Conservation (phyloP, 2,888 invertebrate species). For the Dynastes maya region DNA sequence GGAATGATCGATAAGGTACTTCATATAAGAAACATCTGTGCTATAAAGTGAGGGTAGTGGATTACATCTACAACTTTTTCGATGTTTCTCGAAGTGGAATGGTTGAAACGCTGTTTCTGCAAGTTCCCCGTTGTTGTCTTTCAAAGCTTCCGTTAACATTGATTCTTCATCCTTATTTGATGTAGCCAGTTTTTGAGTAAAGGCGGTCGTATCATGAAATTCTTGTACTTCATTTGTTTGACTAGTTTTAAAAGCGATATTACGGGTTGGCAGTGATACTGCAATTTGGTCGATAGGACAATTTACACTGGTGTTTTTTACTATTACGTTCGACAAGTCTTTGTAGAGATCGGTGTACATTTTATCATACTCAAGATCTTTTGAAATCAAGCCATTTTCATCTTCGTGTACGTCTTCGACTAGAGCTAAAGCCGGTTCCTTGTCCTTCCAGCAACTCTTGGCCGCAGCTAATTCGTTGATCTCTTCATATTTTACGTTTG, state of each 20-base stretch:
- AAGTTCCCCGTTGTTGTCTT: no score
- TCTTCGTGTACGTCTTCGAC: background rate
- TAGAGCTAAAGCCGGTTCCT: background rate
- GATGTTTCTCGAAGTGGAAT: constrained; percentile 1
- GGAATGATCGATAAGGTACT: constrained; percentile 35
- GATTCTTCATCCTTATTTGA: background rate
- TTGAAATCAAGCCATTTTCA: constrained; percentile 4
- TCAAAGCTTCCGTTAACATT: no score
- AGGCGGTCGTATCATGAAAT: background rate
- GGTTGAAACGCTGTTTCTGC: no score
- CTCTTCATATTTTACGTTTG: constrained; percentile 1
- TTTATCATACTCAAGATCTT: constrained; percentile 44
- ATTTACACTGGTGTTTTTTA: background rate
- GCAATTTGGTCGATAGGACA: constrained; percentile 11
- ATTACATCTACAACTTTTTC: background rate
- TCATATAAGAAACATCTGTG: constrained; percentile 41
- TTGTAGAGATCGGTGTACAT: constrained; percentile 42
- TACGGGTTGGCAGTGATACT: background rate
- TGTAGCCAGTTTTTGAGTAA: background rate
- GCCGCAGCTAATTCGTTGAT: background rate
- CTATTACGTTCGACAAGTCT: constrained; percentile 7
- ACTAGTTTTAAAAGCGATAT: constrained; percentile 12
- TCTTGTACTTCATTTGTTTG: background rate
- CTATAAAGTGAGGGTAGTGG: constrained; percentile 20
- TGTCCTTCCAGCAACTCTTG: background rate